Conservation (phyloP, 1,140 invertebrate species). For the Vollenhovia emeryi region DNA sequence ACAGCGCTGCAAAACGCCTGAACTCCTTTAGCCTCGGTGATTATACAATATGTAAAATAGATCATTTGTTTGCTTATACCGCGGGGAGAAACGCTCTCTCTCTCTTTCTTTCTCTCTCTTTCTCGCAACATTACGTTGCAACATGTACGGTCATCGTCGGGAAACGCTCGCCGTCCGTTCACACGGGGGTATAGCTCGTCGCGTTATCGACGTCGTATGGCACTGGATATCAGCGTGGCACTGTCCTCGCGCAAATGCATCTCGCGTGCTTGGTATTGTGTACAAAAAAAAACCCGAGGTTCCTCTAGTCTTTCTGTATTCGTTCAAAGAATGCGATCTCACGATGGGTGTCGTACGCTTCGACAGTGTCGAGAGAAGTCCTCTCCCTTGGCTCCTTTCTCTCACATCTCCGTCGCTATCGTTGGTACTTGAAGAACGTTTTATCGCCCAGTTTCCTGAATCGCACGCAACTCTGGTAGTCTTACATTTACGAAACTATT, state of each 20-base stretch:
- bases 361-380: slow-evolving; percentile 12
- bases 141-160: slow-evolving; percentile 65
- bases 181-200: background rate
- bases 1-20: slow-evolving; percentile 27
- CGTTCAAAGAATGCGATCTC: slow-evolving; percentile 24
- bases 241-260: slow-evolving; percentile 22
- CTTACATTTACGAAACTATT: slow-evolving; percentile 64
- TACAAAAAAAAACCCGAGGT: slow-evolving; percentile 16
- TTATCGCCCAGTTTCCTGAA: slow-evolving; percentile 16
- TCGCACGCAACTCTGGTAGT: slow-evolving; percentile 31
- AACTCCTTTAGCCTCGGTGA: slow-evolving; percentile 44
- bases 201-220: slow-evolving; percentile 72
- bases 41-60: slow-evolving; percentile 79
- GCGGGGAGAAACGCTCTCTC: slow-evolving; percentile 68
- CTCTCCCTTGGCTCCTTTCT: background rate
- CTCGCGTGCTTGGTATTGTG: slow-evolving; percentile 35
- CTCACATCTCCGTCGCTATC: background rate
- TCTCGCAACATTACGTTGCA: slow-evolving; percentile 46
- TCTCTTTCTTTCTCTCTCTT: too few relatives aligned
- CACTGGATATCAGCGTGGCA: slow-evolving; percentile 77
- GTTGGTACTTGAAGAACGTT: background rate
- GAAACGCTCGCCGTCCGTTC: slow-evolving; percentile 42
- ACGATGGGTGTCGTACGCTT: slow-evolving; percentile 31
- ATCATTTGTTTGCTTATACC: slow-evolving; percentile 71
- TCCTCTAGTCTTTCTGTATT: background rate